Evolutionary conservation across 2,888 invertebrate species (phyloP).

Genomic region (Drosophila cognata): DNA sequence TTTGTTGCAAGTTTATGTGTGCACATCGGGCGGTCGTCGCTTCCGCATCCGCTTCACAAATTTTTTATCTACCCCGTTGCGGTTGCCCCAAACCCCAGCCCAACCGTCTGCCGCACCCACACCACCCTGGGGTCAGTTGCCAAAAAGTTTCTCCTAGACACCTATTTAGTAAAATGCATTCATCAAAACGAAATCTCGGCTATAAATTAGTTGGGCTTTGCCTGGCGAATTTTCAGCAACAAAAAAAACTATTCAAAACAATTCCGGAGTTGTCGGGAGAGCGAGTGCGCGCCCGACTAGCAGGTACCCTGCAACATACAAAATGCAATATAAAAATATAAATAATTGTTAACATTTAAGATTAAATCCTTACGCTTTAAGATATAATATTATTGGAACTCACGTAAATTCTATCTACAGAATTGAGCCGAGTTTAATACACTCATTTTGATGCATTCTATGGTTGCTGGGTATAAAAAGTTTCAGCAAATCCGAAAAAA

Average conservation of each 20-base stretch:
- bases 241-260: constrained; percentile 36
- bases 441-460: background rate
- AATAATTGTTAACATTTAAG: background rate
- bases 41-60: constrained; percentile 64
- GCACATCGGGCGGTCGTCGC: constrained; percentile 38
- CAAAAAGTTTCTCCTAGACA: constrained; percentile 56
- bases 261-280: background rate
- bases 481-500: constrained; percentile 15
- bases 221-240: constrained; percentile 45
- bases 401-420: fast-evolving
- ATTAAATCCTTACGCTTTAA: fast-evolving
- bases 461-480: constrained; percentile 10
- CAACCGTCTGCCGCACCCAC: background rate
- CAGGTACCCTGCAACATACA: background rate
- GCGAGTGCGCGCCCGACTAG: background rate
- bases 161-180: constrained; percentile 55
- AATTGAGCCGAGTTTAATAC: background rate
- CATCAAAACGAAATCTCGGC: constrained; percentile 65
- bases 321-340: background rate
- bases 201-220: constrained; percentile 64
- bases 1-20: constrained; percentile 67
- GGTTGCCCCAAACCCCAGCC: constrained; percentile 5
- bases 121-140: constrained; percentile 11
- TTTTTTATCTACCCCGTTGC: constrained; percentile 48
- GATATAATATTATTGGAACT: background rate